These are phyloP conservation scores for Siniperca scherzeri DNA, from an alignment of 2,797 vertebrate species.

Conservation along the genomic window DNA sequence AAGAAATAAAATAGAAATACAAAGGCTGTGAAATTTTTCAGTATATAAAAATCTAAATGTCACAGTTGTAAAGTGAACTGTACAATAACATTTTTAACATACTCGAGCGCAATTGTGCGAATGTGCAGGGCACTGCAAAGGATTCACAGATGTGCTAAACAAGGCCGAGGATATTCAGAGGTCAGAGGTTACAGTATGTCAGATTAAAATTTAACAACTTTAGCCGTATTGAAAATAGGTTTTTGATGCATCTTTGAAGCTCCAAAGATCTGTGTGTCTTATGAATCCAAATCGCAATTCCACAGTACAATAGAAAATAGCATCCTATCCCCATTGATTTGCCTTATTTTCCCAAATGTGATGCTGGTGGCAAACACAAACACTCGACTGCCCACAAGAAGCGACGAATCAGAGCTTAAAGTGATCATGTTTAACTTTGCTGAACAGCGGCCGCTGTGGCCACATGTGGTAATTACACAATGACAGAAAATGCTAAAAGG, in stretches of 20 bases:
- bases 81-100: background rate
- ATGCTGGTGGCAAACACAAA: background rate
- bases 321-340: background rate
- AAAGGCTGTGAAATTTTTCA: background rate
- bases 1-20: background rate
- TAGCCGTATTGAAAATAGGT: background rate
- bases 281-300: background rate
- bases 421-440: background rate
- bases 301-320: background rate
- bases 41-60: background rate
- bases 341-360: background rate
- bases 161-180: background rate
- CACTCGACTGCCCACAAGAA: background rate
- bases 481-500: background rate
- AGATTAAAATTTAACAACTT: background rate
- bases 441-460: background rate
- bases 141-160: background rate
- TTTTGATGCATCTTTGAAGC: background rate
- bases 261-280: background rate
- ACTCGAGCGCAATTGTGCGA: too few relatives aligned
- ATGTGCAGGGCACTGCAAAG: background rate
- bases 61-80: background rate
- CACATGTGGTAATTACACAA: background rate
- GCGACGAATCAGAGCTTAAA: background rate
- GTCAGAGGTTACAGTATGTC: background rate